Conservation (phyloP, 2,113 vertebrate genomes). For the Callorhinus ursinus region DNA sequence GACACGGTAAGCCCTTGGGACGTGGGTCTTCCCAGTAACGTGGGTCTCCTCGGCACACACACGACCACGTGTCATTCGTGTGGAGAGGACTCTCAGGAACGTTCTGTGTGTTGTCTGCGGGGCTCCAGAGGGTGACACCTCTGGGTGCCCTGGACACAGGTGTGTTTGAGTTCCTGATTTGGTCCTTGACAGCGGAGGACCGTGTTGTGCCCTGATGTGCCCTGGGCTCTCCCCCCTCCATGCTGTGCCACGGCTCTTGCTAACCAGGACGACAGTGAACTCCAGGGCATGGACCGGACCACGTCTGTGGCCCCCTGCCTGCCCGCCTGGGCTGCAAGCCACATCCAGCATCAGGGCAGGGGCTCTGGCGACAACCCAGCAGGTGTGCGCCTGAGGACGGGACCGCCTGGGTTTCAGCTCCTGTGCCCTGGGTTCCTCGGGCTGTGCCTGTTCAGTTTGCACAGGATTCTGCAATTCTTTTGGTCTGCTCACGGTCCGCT, state of each 20-base stretch:
- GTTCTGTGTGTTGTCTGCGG: neutral
- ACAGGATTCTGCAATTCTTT: neutral
- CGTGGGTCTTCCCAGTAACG: fast-evolving
- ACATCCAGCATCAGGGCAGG: too few species aligned
- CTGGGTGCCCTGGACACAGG: neutral
- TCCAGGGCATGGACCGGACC: neutral
- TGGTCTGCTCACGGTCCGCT: neutral
- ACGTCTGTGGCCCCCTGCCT: fast-evolving
- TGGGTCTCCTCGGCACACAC: fast-evolving
- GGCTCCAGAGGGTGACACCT: neutral
- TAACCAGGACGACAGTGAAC: fast-evolving
- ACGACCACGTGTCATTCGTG: too few species aligned
- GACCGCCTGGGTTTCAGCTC: neutral
- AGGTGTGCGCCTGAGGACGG: too few species aligned
- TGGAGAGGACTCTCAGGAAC: neutral
- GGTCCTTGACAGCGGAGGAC: neutral
- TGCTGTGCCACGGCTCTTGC: neutral
- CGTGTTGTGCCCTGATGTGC: neutral
- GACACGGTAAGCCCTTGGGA: neutral
- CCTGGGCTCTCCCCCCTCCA: neutral
- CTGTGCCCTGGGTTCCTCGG: fast-evolving
- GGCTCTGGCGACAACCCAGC: neutral
- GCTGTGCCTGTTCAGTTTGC: fast-evolving
- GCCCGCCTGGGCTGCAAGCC: neutral
- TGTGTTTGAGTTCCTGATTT: neutral